phyloP scores from a whole-genome alignment of 1,140 invertebrate species.

The Danaus plexippus region DNA sequence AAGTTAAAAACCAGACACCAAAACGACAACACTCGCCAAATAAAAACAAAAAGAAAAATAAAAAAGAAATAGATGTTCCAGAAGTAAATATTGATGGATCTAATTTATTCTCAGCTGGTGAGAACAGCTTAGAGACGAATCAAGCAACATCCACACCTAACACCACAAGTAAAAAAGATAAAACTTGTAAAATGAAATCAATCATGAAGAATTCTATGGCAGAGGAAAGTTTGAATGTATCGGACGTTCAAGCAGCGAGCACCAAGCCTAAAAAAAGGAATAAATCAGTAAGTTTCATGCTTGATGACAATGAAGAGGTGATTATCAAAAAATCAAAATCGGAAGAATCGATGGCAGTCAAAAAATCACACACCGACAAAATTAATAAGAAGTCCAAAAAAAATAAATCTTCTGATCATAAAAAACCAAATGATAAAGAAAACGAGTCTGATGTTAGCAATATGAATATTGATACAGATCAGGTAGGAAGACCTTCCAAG shows the following conservation, averaged over 20 bases:
- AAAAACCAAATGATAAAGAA: conserved; percentile 28
- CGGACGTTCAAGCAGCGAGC: conserved; percentile 10
- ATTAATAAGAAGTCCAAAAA: conserved; percentile 22
- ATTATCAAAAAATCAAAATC: conserved; percentile 48
- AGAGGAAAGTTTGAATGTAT: conserved; percentile 13
- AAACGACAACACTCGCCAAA: conserved; percentile 19
- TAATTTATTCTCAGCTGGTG: conserved; percentile 13
- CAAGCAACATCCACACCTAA: conserved; percentile 36
- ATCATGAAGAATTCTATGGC: conserved; percentile 20
- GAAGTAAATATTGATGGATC: conserved; percentile 27
- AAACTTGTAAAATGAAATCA: conserved; percentile 25
- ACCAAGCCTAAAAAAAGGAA: conserved; percentile 52
- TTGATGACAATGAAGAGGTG: conserved; percentile 46
- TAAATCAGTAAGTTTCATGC: conserved; percentile 59
- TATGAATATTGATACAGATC: conserved; percentile 13
- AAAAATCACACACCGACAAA: not conserved
- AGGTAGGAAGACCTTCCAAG: conserved; percentile 5
- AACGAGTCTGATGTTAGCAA: conserved; percentile 24
- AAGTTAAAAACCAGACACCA: conserved; percentile 6
- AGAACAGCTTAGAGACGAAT: conserved; percentile 14
- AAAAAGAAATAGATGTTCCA: conserved; percentile 27
- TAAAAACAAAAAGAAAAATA: conserved; percentile 32
- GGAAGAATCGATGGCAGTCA: conserved; percentile 22
- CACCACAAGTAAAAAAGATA: conserved; percentile 10
- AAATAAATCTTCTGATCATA: conserved; percentile 27